Percentiles rank a stretch among this genome's conserved stretches.
phyloP scores from a whole-genome alignment of 2,113 vertebrate species.

The Alectura lathami region DNA sequence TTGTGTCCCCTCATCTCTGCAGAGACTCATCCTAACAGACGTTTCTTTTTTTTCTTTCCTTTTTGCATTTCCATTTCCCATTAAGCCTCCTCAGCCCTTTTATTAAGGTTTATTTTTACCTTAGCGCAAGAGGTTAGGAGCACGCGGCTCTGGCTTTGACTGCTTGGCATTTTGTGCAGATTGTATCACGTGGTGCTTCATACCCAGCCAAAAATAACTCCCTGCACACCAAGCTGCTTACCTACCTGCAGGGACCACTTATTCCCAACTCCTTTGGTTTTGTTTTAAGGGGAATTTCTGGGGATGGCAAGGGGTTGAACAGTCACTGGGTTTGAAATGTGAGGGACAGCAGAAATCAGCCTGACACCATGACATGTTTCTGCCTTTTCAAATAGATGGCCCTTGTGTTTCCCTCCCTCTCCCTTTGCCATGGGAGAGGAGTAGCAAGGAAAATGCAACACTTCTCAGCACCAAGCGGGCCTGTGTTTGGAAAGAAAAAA shows the following conservation, averaged over 20 bases:
- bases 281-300: neutral
- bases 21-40: neutral
- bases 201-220: slow-evolving; percentile 43
- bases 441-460: neutral
- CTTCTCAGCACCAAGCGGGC: neutral
- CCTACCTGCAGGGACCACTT: neutral
- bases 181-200: neutral
- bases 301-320: neutral
- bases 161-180: slow-evolving; percentile 56
- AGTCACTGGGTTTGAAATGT: neutral
- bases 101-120: slow-evolving; percentile 64
- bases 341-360: neutral
- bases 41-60: neutral
- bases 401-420: neutral
- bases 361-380: accelerated
- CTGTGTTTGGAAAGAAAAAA: neutral
- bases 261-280: neutral
- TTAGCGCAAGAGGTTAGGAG: slow-evolving; percentile 39
- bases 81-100: slow-evolving; percentile 31
- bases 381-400: neutral
- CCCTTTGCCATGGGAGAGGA: neutral
- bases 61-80: slow-evolving; percentile 42
- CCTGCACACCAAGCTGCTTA: neutral
- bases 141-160: neutral
- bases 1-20: neutral